Evolutionary conservation across 2,113 vertebrate species (phyloP).

Genomic region (Chaetodon auriga): DNA sequence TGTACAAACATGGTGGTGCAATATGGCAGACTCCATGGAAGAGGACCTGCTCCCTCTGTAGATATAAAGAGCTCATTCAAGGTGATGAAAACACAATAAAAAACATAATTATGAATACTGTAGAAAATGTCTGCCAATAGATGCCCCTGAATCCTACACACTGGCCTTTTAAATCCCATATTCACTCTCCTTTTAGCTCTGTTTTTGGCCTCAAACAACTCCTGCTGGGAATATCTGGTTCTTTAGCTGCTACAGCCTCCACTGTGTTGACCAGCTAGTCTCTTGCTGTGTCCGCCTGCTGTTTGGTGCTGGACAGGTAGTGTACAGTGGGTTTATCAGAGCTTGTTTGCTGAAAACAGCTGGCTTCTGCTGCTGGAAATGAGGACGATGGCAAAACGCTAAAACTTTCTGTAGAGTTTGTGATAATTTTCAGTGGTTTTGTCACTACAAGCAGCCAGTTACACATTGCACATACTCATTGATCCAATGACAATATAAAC

Average conservation of each 20-base stretch:
- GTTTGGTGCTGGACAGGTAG: not conserved
- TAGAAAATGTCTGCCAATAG: too few species aligned
- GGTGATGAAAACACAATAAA: too few species aligned
- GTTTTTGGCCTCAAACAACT: not conserved
- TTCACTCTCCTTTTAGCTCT: not conserved
- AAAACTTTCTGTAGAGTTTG: not conserved
- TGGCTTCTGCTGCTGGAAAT: not conserved
- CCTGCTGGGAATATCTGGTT: not conserved
- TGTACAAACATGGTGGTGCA: too few species aligned
- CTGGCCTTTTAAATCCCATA: not conserved
- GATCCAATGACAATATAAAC: not conserved
- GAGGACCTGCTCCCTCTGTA: too few species aligned
- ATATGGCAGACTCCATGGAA: too few species aligned
- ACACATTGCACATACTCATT: not conserved
- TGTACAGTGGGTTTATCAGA: not conserved
- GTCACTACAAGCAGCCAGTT: too few species aligned
- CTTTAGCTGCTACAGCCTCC: not conserved
- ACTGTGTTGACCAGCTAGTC: not conserved
- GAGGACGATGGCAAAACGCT: not conserved
- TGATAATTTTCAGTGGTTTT: not conserved
- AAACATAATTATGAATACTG: too few species aligned
- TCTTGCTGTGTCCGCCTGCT: not conserved
- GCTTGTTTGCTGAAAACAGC: not conserved
- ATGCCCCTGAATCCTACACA: too few species aligned
- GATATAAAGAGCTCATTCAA: too few species aligned